Percentiles rank a stretch among this genome's conserved stretches.
Evolutionary conservation across 2,888 invertebrate genomes (phyloP).

Genomic region (Aporophyla lueneburgensis): DNA sequence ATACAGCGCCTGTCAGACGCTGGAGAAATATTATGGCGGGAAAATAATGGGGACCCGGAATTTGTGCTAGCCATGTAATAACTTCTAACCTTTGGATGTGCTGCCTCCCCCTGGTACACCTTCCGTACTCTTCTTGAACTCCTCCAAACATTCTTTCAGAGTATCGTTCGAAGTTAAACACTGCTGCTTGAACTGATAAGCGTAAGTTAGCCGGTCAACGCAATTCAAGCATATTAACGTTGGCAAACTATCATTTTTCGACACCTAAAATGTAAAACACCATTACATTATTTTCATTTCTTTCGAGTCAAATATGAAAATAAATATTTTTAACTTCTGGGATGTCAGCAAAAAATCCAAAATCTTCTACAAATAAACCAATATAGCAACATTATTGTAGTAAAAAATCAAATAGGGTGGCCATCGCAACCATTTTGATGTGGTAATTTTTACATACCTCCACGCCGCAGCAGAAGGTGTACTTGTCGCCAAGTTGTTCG

Average conservation of each 20-base stretch:
- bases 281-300: slow-evolving; percentile 21
- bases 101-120: slow-evolving; percentile 76
- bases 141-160: slow-evolving; percentile 87
- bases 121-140: slow-evolving; percentile 85
- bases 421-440: slow-evolving; percentile 90
- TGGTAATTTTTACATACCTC: slow-evolving; percentile 88
- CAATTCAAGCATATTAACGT: slow-evolving; percentile 89
- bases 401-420: slow-evolving; percentile 88
- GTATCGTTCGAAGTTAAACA: slow-evolving; percentile 88
- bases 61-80: background rate
- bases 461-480: slow-evolving; percentile 87
- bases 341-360: slow-evolving; percentile 87
- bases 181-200: slow-evolving; percentile 89
- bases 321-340: slow-evolving; percentile 72
- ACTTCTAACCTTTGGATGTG: slow-evolving; percentile 77
- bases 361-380: slow-evolving; percentile 81
- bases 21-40: slow-evolving; percentile 47
- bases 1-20: slow-evolving; percentile 31
- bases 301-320: slow-evolving; percentile 32
- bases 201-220: slow-evolving; percentile 87
- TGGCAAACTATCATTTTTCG: slow-evolving; percentile 86
- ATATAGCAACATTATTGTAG: slow-evolving; percentile 90
- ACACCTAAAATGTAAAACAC: slow-evolving; percentile 79
- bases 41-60: slow-evolving; percentile 18
- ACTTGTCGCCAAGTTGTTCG: slow-evolving; percentile 89